A percentile compares a stretch with the other conserved stretches of the same genome.
Conservation (phyloP, 37 sponge, comb jelly and placozoan genomes). For the Cliona cf. orientalis region DNA sequence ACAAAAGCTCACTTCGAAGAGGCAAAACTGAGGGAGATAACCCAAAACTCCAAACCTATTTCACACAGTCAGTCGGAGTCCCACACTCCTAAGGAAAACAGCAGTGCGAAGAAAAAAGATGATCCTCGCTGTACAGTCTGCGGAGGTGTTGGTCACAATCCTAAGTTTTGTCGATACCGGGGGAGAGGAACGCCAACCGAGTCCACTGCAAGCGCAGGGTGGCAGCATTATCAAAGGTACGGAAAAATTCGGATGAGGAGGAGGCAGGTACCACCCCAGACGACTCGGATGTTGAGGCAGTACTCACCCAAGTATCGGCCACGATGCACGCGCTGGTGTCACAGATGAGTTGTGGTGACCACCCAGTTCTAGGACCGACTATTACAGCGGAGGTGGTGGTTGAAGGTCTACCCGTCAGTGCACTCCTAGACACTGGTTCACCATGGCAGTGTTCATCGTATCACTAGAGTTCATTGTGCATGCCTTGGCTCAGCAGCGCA, state of each 20-base stretch:
- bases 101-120: neutral
- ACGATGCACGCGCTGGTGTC: neutral
- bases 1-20: conserved; percentile 51
- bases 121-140: conserved; percentile 19
- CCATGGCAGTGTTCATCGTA: conserved; percentile 50
- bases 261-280: neutral
- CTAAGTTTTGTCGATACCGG: conserved; percentile 32
- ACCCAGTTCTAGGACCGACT: conserved; percentile 24
- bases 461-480: conserved; percentile 22
- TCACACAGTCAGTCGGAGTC: neutral
- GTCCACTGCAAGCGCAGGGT: too few species aligned
- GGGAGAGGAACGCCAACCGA: too few species aligned
- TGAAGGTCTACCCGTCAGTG: conserved; percentile 30
- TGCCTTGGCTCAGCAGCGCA: neutral
- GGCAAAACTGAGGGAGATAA: conserved; percentile 41
- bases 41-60: too few species aligned
- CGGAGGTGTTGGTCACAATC: conserved; percentile 30
- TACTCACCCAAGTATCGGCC: neutral
- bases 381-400: conserved; percentile 13
- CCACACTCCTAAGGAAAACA: neutral
- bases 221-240: too few species aligned
- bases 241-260: conserved; percentile 1
- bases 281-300: conserved; percentile 1
- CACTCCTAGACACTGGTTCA: conserved; percentile 62
- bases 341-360: neutral